phyloP scores from a whole-genome alignment of 1,140 invertebrate genomes.

The Trichoplusia ni region DNA sequence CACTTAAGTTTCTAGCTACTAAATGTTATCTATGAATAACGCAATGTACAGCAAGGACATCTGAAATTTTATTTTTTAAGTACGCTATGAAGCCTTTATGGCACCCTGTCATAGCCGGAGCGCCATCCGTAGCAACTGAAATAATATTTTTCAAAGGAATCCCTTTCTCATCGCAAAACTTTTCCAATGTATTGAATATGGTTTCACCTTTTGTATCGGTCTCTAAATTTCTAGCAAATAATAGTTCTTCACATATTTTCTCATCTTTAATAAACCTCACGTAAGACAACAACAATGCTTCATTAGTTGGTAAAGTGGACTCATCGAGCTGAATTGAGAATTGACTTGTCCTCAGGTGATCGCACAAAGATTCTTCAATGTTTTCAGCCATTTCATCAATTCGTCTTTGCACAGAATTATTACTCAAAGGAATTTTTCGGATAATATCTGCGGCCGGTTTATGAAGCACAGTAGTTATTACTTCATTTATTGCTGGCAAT shows the following conservation, averaged over 20 bases:
- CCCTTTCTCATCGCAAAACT: slow-evolving; percentile 2
- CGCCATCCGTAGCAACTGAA: slow-evolving; percentile 30
- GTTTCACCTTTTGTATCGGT: slow-evolving; percentile 15
- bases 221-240: slow-evolving; percentile 11
- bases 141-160: slow-evolving; percentile 22
- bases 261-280: slow-evolving; percentile 2
- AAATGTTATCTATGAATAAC: not conserved
- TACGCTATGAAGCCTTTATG: slow-evolving; percentile 19
- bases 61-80: slow-evolving; percentile 35
- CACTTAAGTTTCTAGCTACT: slow-evolving; percentile 1
- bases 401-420: slow-evolving; percentile 55
- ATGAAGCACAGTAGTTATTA: slow-evolving; percentile 44
- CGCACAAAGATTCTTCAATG: slow-evolving; percentile 27
- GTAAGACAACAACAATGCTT: not conserved
- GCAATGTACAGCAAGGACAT: slow-evolving; percentile 37
- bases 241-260: slow-evolving; percentile 21
- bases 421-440: slow-evolving; percentile 53
- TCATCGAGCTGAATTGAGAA: slow-evolving; percentile 54
- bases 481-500: slow-evolving; percentile 51
- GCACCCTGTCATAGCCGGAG: slow-evolving; percentile 35
- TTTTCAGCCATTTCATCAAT: slow-evolving; percentile 57
- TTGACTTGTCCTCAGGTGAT: slow-evolving; percentile 36
- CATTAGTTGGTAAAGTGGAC: slow-evolving; percentile 5
- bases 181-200: slow-evolving; percentile 19
- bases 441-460: slow-evolving; percentile 55